Evolutionary conservation across 2,113 vertebrate species (phyloP).

Genomic region (Siphamia tubifer): DNA sequence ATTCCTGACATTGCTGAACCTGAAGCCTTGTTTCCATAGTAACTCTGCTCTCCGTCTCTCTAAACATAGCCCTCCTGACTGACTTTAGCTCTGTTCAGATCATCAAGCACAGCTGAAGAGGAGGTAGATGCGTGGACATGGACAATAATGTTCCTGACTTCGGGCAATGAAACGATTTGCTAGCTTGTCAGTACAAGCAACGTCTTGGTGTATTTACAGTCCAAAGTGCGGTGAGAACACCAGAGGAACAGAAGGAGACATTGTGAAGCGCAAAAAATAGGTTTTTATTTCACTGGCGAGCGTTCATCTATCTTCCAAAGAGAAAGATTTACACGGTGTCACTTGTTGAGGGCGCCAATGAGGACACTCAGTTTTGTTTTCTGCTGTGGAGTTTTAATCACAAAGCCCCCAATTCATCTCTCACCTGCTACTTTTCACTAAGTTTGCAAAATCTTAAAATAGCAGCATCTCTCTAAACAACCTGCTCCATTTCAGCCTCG

Average conservation of each 20-base stretch:
- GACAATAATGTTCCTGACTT: constrained; percentile 54
- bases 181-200: constrained; percentile 20
- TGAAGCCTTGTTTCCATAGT: constrained; percentile 80
- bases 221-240: neutral
- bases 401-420: constrained; percentile 39
- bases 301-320: constrained; percentile 14
- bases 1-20: constrained; percentile 75
- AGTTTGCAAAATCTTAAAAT: constrained; percentile 73
- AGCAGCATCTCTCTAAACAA: constrained; percentile 64
- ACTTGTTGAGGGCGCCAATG: constrained; percentile 36
- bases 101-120: constrained; percentile 68
- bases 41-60: constrained; percentile 69
- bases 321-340: constrained; percentile 16
- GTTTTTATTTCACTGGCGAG: constrained; percentile 45
- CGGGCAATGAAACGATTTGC: constrained; percentile 47
- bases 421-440: constrained; percentile 53
- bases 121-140: constrained; percentile 50
- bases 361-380: constrained; percentile 39
- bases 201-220: constrained; percentile 37
- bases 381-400: constrained; percentile 33
- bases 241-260: constrained; percentile 1
- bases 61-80: constrained; percentile 69
- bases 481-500: constrained; percentile 64
- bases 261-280: constrained; percentile 13
- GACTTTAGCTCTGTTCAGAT: constrained; percentile 65